Conservation (phyloP, 2,113 vertebrate genomes). For the Marmota flaviventris region DNA sequence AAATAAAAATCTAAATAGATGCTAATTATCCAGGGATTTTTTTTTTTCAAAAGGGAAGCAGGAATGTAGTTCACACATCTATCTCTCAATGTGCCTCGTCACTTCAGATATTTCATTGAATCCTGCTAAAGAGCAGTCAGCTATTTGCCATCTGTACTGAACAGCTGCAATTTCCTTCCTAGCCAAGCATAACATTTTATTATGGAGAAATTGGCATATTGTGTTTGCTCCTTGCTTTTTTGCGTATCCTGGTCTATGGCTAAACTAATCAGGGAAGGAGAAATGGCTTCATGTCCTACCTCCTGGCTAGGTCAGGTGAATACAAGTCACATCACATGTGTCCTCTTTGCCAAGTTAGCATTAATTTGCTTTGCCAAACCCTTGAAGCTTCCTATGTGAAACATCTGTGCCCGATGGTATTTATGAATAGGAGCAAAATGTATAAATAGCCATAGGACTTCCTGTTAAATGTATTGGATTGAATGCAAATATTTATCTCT, state of each 20-base stretch:
- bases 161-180: constrained; percentile 87
- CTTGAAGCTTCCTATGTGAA: not conserved
- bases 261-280: constrained; percentile 80
- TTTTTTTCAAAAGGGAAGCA: constrained; percentile 12
- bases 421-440: constrained; percentile 20
- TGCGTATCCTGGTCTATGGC: constrained; percentile 61
- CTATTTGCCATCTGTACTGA: constrained; percentile 84
- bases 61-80: constrained; percentile 35
- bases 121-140: constrained; percentile 83
- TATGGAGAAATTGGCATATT: constrained; percentile 86
- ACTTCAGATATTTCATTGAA: constrained; percentile 79
- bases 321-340: not conserved
- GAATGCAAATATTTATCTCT: constrained; percentile 68
- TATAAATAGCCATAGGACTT: constrained; percentile 54
- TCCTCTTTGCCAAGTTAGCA: not conserved
- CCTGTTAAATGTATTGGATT: constrained; percentile 16
- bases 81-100: constrained; percentile 72
- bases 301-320: constrained; percentile 64
- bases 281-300: constrained; percentile 63
- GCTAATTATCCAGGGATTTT: constrained; percentile 33
- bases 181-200: constrained; percentile 78
- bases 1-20: constrained; percentile 36
- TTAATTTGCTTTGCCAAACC: not conserved
- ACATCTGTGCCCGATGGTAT: not conserved
- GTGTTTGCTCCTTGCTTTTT: constrained; percentile 80